Percentiles rank a stretch among this genome's conserved stretches.
phyloP scores from a whole-genome alignment of 2,888 invertebrate genomes.

The Steinernema carpocapsae region DNA sequence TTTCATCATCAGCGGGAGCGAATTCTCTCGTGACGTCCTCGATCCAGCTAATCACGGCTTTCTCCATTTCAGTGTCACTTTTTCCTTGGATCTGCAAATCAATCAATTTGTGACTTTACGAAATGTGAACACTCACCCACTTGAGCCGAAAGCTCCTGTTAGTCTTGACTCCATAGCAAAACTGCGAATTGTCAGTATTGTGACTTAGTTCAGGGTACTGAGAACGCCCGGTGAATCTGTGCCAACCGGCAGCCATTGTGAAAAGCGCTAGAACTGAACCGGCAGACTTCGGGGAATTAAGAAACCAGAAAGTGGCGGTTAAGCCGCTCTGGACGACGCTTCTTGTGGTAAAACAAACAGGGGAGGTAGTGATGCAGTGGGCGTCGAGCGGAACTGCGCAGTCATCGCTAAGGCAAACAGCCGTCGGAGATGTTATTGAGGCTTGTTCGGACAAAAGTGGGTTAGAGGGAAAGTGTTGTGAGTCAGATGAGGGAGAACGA shows the following conservation, averaged over 20 bases:
- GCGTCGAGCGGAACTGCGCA: background rate
- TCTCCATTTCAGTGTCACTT: constrained; percentile 46
- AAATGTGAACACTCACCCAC: constrained; percentile 46
- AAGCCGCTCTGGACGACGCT: constrained; percentile 7
- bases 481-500: constrained; percentile 6
- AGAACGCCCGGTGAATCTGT: constrained; percentile 54
- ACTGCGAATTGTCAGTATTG: constrained; percentile 48
- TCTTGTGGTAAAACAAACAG: background rate
- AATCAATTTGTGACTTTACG: constrained; percentile 20
- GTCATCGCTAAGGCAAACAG: constrained; percentile 20
- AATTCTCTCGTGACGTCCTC: constrained; percentile 42
- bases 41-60: constrained; percentile 50
- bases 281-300: too few relatives aligned
- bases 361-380: background rate
- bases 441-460: background rate
- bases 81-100: constrained; percentile 58
- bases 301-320: background rate
- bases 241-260: constrained; percentile 59
- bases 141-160: constrained; percentile 52
- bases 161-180: constrained; percentile 56
- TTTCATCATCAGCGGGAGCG: constrained; percentile 38
- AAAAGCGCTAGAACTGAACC: too few relatives aligned
- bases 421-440: background rate
- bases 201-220: constrained; percentile 54
- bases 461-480: background rate